Base-by-base conservation (phyloP, 2,888 invertebrate species). In the Drosophila prolongata region DNA sequence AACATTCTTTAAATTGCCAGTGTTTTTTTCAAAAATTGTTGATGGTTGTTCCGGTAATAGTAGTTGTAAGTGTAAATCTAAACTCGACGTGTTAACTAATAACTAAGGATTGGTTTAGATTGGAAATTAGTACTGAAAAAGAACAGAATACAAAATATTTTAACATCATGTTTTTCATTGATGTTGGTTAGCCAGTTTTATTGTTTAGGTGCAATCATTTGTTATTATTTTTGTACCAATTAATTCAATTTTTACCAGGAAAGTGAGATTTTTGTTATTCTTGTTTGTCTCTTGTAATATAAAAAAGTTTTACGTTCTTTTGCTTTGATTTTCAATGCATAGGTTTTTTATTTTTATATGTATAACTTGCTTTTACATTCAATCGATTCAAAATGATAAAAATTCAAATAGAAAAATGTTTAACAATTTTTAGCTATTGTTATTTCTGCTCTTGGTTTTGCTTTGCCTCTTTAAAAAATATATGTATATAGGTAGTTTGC, bases 61-160 rank as follows among this genome's bases (percentile, higher is more conserved):
- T 79, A 64, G 53, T 68, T 78, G 82, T 79, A 65, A 73, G 87
- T 85, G 77, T 76, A 76, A 67, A 80, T 74, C 57, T 44, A 57
- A 75, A 75, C 65, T 61, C 27, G 66, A 66, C 49, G 59, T 40
- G 30, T 49, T 56, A 24, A 75, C 30, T 57, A 61, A 57, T 24
- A 60, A 74, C 35, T 52, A 11, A 71, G 71, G 76, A 87, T 89
- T 89, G 89, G 89, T 89, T 90, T 87, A 89, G 90, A 89, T 89
- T 78, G 59, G 54, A 78, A 80, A 76, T 47, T 59, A 50, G 43
- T 8, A 19, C 13, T 10, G 67, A 54, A 44, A 54, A 14, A 46
- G 58, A 61, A 30, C 10, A 70, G 66, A 49, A 35, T 24, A 19
- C 34, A 34, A 34, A 52, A 42, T 47, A n/a, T 47, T 2, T 42